Conservation (phyloP, 2,888 invertebrate species). For the Blastobasis adustella region DNA sequence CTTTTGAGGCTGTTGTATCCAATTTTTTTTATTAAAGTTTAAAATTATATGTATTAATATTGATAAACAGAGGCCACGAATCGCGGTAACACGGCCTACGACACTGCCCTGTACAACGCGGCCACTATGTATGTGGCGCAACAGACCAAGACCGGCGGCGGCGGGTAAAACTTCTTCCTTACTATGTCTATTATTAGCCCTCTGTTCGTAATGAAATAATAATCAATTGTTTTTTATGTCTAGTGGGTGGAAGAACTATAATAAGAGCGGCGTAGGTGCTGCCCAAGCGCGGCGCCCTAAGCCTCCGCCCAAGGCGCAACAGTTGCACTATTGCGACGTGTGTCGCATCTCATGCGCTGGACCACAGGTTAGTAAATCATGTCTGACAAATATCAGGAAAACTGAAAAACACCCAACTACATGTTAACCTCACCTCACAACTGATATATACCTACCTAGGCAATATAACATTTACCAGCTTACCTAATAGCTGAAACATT, state of each 20-base stretch:
- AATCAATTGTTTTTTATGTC: background rate
- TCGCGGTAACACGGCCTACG: conserved; percentile 89
- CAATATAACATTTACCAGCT: too few species aligned
- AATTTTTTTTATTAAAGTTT: too few species aligned
- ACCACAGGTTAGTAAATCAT: conserved; percentile 78
- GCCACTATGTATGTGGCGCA: conserved; percentile 96
- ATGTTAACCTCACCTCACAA: too few species aligned
- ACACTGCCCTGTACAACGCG: conserved; percentile 96
- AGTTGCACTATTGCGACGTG: conserved; percentile 98
- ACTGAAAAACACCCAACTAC: too few species aligned
- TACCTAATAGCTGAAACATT: too few species aligned
- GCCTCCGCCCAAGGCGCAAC: conserved; percentile 92
- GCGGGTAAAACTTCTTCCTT: conserved; percentile 38
- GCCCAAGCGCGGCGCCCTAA: conserved; percentile 80
- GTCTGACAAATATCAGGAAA: too few species aligned
- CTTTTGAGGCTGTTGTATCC: too few species aligned
- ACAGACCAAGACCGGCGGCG: conserved; percentile 74
- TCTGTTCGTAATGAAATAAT: too few species aligned
- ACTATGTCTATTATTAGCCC: background rate
- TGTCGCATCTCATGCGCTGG: conserved; percentile 99
- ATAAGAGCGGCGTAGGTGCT: conserved; percentile 66
- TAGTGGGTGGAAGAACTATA: conserved; percentile 65
- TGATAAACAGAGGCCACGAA: conserved; percentile 63
- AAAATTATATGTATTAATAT: too few species aligned
- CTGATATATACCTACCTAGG: too few species aligned